These are phyloP conservation scores for Psittacula derbiana DNA, from an alignment of 2,797 vertebrate genomes.

Conservation along the genomic window DNA sequence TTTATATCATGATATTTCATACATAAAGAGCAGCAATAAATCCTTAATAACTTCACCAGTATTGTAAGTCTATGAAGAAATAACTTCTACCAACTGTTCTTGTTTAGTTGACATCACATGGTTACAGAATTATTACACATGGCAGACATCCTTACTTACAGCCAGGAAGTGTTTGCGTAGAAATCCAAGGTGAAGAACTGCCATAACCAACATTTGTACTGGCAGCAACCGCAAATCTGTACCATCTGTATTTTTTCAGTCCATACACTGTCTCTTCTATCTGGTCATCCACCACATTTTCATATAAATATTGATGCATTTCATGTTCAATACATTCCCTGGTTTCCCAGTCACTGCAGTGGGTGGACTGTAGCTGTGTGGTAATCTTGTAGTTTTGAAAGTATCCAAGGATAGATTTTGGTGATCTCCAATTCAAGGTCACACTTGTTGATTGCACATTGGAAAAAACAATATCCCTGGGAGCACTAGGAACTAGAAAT, in stretches of 20 bases:
- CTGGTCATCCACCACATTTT: constrained; percentile 20
- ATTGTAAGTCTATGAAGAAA: background rate
- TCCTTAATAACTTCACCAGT: background rate
- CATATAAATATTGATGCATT: constrained; percentile 76
- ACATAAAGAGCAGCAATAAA: background rate
- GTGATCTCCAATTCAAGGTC: constrained; percentile 86
- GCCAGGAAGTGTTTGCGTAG: constrained; percentile 85
- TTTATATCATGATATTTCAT: background rate
- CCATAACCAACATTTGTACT: constrained; percentile 90
- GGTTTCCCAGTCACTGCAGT: constrained; percentile 76
- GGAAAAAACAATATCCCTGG: constrained; percentile 79
- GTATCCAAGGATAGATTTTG: constrained; percentile 82
- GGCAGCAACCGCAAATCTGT: constrained; percentile 89
- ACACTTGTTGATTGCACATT: constrained; percentile 83
- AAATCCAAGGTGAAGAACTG: constrained; percentile 84
- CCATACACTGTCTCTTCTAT: constrained; percentile 79
- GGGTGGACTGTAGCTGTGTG: constrained; percentile 78
- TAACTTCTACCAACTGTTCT: background rate
- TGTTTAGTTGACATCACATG: background rate
- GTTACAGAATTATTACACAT: background rate
- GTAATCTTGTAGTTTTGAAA: constrained; percentile 88
- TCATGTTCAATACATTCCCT: constrained; percentile 81
- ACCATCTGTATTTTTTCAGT: constrained; percentile 89
- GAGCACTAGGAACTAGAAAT: constrained; percentile 86
- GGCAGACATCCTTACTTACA: constrained; percentile 78